Evolutionary conservation across 2,113 vertebrate species (phyloP).

Genomic region (Oceanites oceanicus): DNA sequence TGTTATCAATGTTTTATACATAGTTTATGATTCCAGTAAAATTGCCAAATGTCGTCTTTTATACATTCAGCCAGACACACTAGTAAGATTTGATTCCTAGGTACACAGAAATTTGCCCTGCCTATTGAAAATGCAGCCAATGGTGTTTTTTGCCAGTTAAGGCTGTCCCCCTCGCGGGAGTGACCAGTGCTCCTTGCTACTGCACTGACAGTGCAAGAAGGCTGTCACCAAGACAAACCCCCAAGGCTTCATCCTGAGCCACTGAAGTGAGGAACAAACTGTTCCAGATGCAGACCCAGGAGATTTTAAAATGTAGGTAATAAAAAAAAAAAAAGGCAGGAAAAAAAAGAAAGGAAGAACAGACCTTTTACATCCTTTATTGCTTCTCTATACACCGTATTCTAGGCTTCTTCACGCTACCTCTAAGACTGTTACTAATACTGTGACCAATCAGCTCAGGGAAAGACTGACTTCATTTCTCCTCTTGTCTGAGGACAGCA

Average conservation of each 20-base stretch:
- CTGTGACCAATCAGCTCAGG: background rate
- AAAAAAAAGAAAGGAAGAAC: background rate
- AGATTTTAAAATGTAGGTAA: background rate
- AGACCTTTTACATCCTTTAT: background rate
- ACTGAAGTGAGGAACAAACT: background rate
- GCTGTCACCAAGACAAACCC: background rate
- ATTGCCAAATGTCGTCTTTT: background rate
- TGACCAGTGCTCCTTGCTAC: background rate
- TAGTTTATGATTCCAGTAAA: conserved; percentile 40
- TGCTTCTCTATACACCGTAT: background rate
- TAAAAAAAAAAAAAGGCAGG: fast-evolving
- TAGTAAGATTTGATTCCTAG: background rate
- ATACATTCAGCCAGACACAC: background rate
- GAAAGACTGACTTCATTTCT: background rate
- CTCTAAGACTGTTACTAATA: background rate
- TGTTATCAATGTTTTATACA: conserved; percentile 57
- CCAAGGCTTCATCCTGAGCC: background rate
- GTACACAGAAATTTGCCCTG: background rate
- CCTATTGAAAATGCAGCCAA: background rate
- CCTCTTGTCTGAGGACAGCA: background rate
- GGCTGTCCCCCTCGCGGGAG: background rate
- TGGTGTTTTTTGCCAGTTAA: background rate
- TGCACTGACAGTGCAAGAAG: background rate
- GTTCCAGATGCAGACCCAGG: background rate
- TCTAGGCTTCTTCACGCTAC: background rate